phyloP scores from a whole-genome alignment of 2,797 vertebrate species.

The Eptatretus atami region DNA sequence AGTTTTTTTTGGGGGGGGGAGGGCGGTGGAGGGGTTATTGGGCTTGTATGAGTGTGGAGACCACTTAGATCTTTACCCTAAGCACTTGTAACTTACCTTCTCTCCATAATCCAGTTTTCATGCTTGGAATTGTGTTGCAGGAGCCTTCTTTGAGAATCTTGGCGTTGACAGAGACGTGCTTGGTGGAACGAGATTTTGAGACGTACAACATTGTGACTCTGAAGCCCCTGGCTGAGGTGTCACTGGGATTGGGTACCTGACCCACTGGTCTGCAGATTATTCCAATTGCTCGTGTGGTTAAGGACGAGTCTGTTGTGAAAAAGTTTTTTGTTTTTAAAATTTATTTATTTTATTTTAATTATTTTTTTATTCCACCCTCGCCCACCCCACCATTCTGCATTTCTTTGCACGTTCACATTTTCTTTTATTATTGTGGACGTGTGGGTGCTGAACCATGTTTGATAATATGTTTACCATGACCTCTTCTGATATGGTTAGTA shows the following conservation, averaged over 20 bases:
- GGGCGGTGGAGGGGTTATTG: neutral
- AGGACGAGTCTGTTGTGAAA: neutral
- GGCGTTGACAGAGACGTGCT: constrained; percentile 71
- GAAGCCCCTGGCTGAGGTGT: constrained; percentile 76
- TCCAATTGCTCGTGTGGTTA: neutral
- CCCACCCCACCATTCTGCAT: neutral
- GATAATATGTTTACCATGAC: neutral
- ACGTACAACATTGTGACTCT: constrained; percentile 88
- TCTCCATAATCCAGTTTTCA: too few relatives aligned
- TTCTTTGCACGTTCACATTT: too few relatives aligned
- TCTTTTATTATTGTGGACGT: too few relatives aligned
- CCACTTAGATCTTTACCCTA: too few relatives aligned
- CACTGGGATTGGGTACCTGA: neutral
- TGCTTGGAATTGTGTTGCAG: constrained; percentile 10
- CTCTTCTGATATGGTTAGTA: too few relatives aligned
- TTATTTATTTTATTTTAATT: too few relatives aligned
- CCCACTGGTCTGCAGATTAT: neutral
- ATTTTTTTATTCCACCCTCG: too few relatives aligned
- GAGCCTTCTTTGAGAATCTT: constrained; percentile 65
- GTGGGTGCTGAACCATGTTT: neutral
- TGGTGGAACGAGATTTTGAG: constrained; percentile 76
- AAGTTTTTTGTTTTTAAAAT: neutral
- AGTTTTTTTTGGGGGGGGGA: constrained; percentile 12
- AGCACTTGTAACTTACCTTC: too few relatives aligned
- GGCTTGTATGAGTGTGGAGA: neutral